phyloP scores from a whole-genome alignment of 2,113 vertebrate species.

The Siniperca chuatsi region DNA sequence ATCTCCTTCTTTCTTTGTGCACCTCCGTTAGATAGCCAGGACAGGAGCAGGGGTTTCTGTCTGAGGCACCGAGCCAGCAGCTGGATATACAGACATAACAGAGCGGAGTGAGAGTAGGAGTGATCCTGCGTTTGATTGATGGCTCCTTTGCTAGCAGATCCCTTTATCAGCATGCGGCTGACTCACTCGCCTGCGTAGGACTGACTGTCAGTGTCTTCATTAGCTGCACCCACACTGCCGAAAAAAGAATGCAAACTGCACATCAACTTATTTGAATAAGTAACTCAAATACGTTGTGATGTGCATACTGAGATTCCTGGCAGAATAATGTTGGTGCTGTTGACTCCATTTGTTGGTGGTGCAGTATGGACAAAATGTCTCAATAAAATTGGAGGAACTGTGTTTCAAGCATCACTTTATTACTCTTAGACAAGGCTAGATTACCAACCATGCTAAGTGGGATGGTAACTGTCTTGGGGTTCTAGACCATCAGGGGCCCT shows the following conservation, averaged over 20 bases:
- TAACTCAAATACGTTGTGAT: constrained; percentile 23
- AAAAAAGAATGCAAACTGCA: not conserved
- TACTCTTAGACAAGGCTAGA: not conserved
- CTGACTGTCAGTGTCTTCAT: constrained; percentile 59
- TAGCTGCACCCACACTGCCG: constrained; percentile 56
- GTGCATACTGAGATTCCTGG: constrained; percentile 5
- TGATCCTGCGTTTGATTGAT: constrained; percentile 64
- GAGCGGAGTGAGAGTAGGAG: constrained; percentile 58
- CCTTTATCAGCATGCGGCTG: constrained; percentile 68
- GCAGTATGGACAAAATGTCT: not conserved
- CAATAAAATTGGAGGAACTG: not conserved
- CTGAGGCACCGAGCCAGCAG: constrained; percentile 36
- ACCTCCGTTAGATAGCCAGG: constrained; percentile 44
- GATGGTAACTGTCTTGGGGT: not conserved
- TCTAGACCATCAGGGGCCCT: not conserved
- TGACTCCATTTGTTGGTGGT: not conserved
- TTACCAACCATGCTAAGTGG: not conserved
- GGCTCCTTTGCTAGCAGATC: constrained; percentile 51
- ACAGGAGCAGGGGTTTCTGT: constrained; percentile 60
- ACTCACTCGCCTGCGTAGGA: constrained; percentile 54
- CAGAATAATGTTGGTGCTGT: constrained; percentile 1
- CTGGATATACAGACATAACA: constrained; percentile 64
- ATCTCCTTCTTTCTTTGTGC: not conserved
- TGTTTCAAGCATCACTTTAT: not conserved
- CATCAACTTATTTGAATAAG: constrained; percentile 28